Base-by-base conservation (phyloP, 2,113 vertebrate species). In the Stegastes partitus region DNA sequence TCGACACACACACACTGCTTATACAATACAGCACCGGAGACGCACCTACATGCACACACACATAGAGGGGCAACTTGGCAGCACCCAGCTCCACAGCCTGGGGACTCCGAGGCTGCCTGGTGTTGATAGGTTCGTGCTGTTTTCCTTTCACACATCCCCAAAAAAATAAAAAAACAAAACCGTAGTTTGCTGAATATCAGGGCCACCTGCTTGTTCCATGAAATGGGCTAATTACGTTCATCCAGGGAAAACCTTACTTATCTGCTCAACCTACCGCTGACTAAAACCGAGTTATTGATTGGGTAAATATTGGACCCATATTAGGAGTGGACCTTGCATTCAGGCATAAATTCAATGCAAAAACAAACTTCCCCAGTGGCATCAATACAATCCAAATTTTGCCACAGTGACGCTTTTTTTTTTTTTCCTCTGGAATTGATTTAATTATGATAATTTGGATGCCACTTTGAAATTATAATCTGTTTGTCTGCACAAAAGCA, bases 111-210 rank as follows among this genome's bases (percentile, higher is more conserved):
- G 44, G 89, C 85, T 81, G 72, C 69, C 72, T 84, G 78, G 85
- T 79, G 85, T 81, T 89, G 87, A 89, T 83, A 76, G 78, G 83
- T 86, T 84, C 68, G 73, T 54, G 79, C 63, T 84, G 79, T 84
- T 88, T 80, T 84, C 26, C 66, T 82, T 75, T 84, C 66, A 70
- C 80, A 77, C 74, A 22, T 74, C 59, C 69, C 44, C 3, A 39
- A 39, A 12, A 42, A 42, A 14, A 42, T 14, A 12, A 42, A 42
- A 42, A 14, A 23, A 21, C 50, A 76, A 69, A 78, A 74, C 65
- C 8, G 4, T 1, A 66, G 61, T 25, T 56, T 58, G 54, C 66
- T 75, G 54, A 86, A 78, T 71, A 76, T 67, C 63, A 77, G 65
- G 5, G 23, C 39, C 73, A 77, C 79, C 79, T 85, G 82, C 58